phyloP scores from a whole-genome alignment of 2,888 invertebrate species.

The Micropterix aruncella region DNA sequence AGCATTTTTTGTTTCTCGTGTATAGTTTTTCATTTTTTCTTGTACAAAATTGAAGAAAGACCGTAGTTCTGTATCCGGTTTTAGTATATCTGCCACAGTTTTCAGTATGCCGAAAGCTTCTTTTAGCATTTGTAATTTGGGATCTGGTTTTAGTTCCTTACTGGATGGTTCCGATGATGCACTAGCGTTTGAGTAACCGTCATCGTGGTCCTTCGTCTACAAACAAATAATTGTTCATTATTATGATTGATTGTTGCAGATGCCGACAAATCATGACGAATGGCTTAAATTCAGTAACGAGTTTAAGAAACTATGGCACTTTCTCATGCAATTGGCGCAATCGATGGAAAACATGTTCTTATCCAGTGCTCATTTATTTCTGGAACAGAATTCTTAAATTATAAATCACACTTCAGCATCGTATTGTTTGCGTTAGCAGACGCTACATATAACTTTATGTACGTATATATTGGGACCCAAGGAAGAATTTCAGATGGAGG shows the following conservation, averaged over 20 bases:
- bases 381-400: slow-evolving; percentile 17
- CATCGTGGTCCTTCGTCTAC: slow-evolving; percentile 3
- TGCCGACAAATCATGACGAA: slow-evolving; percentile 12
- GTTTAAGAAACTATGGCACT: slow-evolving; percentile 14
- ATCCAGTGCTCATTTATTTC: slow-evolving; percentile 14
- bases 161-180: no score
- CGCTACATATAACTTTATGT: slow-evolving; percentile 17
- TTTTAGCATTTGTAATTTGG: slow-evolving; percentile 6
- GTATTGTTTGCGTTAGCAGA: slow-evolving; percentile 19
- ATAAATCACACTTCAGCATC: slow-evolving; percentile 17
- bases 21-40: slow-evolving; percentile 8
- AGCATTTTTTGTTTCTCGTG: slow-evolving; percentile 7
- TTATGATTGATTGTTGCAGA: slow-evolving; percentile 10
- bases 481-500: slow-evolving; percentile 18
- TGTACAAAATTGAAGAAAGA: slow-evolving; percentile 7
- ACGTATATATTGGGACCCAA: slow-evolving; percentile 17
- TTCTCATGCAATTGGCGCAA: slow-evolving; percentile 15
- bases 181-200: no score
- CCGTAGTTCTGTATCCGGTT: slow-evolving; percentile 5
- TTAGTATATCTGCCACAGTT: slow-evolving; percentile 5
- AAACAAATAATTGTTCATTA: slow-evolving; percentile 3
- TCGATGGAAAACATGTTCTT: slow-evolving; percentile 17
- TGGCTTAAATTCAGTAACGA: slow-evolving; percentile 12
- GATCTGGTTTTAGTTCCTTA: slow-evolving; percentile 5
- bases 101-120: slow-evolving; percentile 7